Evolutionary conservation across 1,140 invertebrate species (phyloP).

Genomic region (Apis mellifera): Amel_HAv3.1 CM009940.2:1105501-1106000

Average conservation of each 20-base stretch:
- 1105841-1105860: background rate
- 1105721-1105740: constrained; percentile 39
- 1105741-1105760: background rate
- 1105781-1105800: background rate
- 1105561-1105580: constrained; percentile 74
- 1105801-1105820: background rate
- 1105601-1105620: constrained; percentile 64
- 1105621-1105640: constrained; percentile 38
- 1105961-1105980: no score
- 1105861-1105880: no score
- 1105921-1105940: no score
- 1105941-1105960: no score
- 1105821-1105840: background rate
- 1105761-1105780: constrained; percentile 2
- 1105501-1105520: constrained; percentile 68
- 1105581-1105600: constrained; percentile 74
- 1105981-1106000: no score
- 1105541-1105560: constrained; percentile 73
- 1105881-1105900: no score
- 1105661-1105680: constrained; percentile 45
- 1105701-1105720: constrained; percentile 35
- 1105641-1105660: constrained; percentile 54
- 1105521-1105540: constrained; percentile 69
- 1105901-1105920: no score
- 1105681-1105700: constrained; percentile 13